These are phyloP conservation scores for Dermochelys coriacea DNA, from an alignment of 2,797 vertebrate genomes.

Conservation along the genomic window DNA sequence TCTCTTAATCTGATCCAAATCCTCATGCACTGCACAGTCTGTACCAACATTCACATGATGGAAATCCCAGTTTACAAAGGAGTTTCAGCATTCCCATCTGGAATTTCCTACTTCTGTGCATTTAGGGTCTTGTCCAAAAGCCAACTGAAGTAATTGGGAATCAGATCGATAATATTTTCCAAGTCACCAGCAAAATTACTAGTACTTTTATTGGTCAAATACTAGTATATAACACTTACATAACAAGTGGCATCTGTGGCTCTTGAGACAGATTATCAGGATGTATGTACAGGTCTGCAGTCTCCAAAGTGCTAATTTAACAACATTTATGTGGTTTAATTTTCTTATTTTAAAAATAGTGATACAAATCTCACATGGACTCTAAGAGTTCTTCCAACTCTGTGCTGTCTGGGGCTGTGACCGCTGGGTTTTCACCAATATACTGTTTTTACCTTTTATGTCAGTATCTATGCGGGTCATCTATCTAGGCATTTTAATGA, in stretches of 20 bases:
- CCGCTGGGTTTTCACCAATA: not conserved
- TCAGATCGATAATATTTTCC: not conserved
- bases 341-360: constrained; percentile 7
- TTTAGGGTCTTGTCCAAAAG: not conserved
- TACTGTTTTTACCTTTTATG: not conserved
- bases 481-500: not conserved
- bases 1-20: not conserved
- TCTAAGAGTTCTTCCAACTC: not conserved
- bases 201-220: not conserved
- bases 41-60: not conserved
- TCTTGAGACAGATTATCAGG: not conserved
- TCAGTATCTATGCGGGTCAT: not conserved
- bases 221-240: not conserved
- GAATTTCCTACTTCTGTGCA: not conserved
- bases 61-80: not conserved
- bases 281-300: not conserved
- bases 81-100: not conserved
- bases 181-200: not conserved
- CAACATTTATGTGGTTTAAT: constrained; percentile 12
- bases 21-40: not conserved
- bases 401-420: not conserved
- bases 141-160: not conserved
- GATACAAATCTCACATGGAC: not conserved
- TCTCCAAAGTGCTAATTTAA: not conserved
- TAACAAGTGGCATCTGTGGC: not conserved